Percentiles rank a stretch among this genome's conserved stretches.
These are phyloP conservation scores for Anagrus nilaparvatae DNA, from an alignment of 1,140 invertebrate genomes.

Conservation along the genomic window DNA sequence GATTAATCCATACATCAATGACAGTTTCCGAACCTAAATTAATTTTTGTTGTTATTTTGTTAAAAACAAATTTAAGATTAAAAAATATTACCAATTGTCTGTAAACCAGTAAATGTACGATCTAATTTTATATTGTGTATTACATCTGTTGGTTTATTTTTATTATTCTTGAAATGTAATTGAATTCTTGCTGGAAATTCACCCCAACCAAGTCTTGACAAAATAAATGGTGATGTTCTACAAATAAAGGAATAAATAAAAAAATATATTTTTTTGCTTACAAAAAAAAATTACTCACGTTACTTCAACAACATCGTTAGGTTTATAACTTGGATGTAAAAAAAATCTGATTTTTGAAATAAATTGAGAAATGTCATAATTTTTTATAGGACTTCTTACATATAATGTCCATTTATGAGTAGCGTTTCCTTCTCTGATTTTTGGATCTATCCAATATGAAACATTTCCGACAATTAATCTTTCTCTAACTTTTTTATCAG, in stretches of 20 bases:
- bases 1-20: conserved; percentile 57
- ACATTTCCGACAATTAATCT: conserved; percentile 69
- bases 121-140: conserved; percentile 77
- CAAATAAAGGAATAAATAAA: conserved; percentile 10
- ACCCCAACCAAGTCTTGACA: conserved; percentile 79
- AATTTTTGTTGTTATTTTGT: conserved; percentile 24
- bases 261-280: conserved; percentile 5
- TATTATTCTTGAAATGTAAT: conserved; percentile 62
- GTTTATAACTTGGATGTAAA: conserved; percentile 76
- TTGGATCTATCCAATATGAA: conserved; percentile 68
- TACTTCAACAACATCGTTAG: conserved; percentile 77
- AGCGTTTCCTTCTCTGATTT: conserved; percentile 52
- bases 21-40: conserved; percentile 61
- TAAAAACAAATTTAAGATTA: no score
- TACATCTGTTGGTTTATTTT: conserved; percentile 71
- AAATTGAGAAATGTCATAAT: conserved; percentile 51
- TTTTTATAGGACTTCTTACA: conserved; percentile 55
- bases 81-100: conserved; percentile 55
- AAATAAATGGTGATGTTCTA: conserved; percentile 68
- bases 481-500: conserved; percentile 29
- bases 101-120: conserved; percentile 73
- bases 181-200: conserved; percentile 79
- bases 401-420: conserved; percentile 89
- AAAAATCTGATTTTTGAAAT: conserved; percentile 70
- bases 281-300: conserved; percentile 42